Evolutionary conservation across 2,888 invertebrate species (phyloP), one percentile per base, ranked within the genome.

Genomic region (Psylliodes chrysocephalus): DNA sequence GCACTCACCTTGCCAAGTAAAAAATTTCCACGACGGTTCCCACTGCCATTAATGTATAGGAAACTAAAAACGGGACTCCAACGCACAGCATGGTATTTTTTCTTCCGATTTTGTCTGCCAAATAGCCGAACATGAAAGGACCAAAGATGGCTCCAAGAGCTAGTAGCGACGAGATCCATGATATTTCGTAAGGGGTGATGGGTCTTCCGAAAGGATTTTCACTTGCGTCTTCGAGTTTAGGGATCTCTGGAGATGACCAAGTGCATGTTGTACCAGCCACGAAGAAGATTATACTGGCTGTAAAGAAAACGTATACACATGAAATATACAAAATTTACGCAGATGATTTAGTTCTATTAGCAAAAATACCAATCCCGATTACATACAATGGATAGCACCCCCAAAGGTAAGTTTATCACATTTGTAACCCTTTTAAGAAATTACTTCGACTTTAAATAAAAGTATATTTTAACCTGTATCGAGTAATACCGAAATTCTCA

Each of bases 41-140:
- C 0, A 86, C 83, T 0, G 87, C 86, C 49, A 92, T 85, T 10
- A 91, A 80, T 14, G 88, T 78, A 86, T 91, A 94, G 0, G 93
- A 91, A 0, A 89, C 40, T 10, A 90, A 79, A 57, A 90, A 90
- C 0, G 93, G 91, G 0, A 90, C 71, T 0, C 87, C 83, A 7
- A 89, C 85, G 6, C 86, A 80, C 2, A 92, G 77, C 6, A 93
- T 81, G 0, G 89, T 86, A 83, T 85, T 86, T 82, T 91, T 92
- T 19, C 91, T 84, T 0, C 92, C 92, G 54, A 89, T 82, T 70
- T 82, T 87, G 53, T 90, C 88, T 0, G 89, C 88, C 1, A 87
- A 80, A 8, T 86, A 86, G 15, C 92, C 92, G 0, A 90, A 91
- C n/a, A 87, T 77, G 74, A 91, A 89, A 0, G 92, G 90, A 0